Conservation (phyloP, 2,888 invertebrate genomes). For the Melinaea menophilus region DNA sequence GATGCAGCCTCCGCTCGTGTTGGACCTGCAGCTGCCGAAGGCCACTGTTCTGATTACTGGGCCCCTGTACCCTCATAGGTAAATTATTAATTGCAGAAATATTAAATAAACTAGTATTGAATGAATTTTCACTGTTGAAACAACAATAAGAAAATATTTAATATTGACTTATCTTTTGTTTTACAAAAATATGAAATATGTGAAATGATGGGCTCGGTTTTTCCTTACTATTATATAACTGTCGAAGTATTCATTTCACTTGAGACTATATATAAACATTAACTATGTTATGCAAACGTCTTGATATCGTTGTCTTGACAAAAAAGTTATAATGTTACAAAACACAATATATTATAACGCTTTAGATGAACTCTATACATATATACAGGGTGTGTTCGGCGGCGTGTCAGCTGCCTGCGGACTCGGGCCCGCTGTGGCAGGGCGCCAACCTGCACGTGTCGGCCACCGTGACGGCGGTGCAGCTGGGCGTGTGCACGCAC, state of each 20-base stretch:
- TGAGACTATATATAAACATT: no score
- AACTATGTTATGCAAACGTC: no score
- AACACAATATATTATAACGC: not conserved
- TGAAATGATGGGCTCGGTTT: no score
- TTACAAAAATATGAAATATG: no score
- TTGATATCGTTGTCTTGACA: no score
- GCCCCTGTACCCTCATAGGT: constrained; percentile 65
- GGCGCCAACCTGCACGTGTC: constrained; percentile 49
- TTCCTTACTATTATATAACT: no score
- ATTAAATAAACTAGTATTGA: not conserved
- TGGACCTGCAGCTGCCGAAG: constrained; percentile 47
- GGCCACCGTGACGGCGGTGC: constrained; percentile 32
- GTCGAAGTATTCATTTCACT: no score
- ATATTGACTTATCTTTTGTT: no score
- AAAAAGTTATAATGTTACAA: no score
- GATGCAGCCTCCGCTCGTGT: constrained; percentile 32
- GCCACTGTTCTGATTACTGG: constrained; percentile 36
- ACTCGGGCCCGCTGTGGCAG: constrained; percentile 48
- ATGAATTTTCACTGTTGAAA: not conserved
- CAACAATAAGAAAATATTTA: not conserved
- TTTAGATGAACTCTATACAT: not conserved
- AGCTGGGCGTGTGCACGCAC: constrained; percentile 40
- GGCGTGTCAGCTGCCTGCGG: constrained; percentile 57
- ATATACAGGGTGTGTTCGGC: constrained; percentile 59
- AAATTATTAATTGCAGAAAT: constrained; percentile 13